Evolutionary conservation across 2,888 invertebrate genomes (phyloP).

Genomic region (Sympetrum striolatum): DNA sequence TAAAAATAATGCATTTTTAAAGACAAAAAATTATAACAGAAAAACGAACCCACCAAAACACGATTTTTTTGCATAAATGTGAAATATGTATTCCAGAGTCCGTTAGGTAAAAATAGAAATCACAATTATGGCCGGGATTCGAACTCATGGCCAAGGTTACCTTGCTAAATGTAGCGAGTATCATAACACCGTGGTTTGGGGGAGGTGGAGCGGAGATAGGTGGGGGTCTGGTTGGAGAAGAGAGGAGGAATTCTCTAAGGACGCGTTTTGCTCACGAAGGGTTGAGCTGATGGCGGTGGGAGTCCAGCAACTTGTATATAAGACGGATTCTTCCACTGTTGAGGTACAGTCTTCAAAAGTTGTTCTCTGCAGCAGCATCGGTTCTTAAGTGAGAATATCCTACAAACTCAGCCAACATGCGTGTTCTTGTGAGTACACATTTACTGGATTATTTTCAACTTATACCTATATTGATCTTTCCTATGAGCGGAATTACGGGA

Average conservation of each 20-base stretch:
- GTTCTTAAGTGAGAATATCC: neutral
- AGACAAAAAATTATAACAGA: too few relatives aligned
- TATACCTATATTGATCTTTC: too few relatives aligned
- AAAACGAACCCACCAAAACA: too few relatives aligned
- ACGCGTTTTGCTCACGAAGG: neutral
- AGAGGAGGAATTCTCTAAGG: conserved; percentile 22
- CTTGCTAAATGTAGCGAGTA: neutral
- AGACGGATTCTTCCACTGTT: neutral
- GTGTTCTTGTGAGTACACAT: neutral
- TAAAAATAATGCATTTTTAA: too few relatives aligned
- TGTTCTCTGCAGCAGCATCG: neutral
- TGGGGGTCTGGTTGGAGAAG: neutral
- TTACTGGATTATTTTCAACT: too few relatives aligned
- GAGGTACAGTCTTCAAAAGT: neutral
- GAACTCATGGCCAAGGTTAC: too few relatives aligned
- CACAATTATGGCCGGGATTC: too few relatives aligned
- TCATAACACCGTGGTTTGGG: neutral
- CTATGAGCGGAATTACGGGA: too few relatives aligned
- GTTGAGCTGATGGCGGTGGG: conserved; percentile 7
- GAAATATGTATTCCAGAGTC: too few relatives aligned
- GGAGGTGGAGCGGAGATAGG: neutral
- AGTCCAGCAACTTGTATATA: neutral
- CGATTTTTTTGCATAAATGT: too few relatives aligned
- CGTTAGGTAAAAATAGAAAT: too few relatives aligned
- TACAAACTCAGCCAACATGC: conserved; percentile 3